Conservation (phyloP, 2,113 vertebrate species). For the Columba janthina region DNA sequence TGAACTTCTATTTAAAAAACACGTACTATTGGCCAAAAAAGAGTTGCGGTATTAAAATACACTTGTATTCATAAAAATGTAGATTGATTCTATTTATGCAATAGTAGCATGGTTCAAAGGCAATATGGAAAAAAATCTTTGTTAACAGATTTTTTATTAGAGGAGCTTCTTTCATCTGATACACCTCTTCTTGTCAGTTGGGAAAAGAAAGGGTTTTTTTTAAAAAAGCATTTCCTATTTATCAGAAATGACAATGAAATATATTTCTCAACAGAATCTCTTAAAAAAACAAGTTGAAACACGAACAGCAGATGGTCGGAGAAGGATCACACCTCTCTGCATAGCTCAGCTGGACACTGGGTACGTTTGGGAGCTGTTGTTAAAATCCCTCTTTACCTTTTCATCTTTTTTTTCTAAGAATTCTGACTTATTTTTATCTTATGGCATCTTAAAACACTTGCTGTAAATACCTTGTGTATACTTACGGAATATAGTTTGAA, state of each 20-base stretch:
- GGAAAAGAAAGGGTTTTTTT: too few species aligned
- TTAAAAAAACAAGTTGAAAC: slow-evolving; percentile 99
- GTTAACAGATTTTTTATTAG: neutral
- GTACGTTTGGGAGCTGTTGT: slow-evolving; percentile 71
- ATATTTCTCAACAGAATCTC: slow-evolving; percentile 84
- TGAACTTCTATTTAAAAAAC: neutral
- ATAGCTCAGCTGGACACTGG: slow-evolving; percentile 98
- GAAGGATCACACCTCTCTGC: slow-evolving; percentile 96
- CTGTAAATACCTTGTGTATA: neutral
- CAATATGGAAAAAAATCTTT: neutral
- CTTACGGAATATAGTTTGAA: neutral
- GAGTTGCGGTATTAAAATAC: neutral
- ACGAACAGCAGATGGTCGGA: slow-evolving; percentile 91
- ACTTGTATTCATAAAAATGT: neutral
- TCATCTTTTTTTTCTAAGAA: neutral
- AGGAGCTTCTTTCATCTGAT: neutral
- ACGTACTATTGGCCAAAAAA: neutral
- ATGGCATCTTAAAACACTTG: neutral
- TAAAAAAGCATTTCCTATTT: neutral
- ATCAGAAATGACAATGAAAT: neutral
- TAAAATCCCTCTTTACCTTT: neutral
- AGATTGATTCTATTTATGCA: neutral
- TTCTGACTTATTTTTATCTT: neutral
- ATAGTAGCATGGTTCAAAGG: neutral
- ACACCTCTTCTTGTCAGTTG: neutral